A percentile compares a stretch with the other conserved stretches of the same genome.
These are phyloP conservation scores for Habropoda laboriosa DNA, from an alignment of 1,140 invertebrate genomes.

Conservation along the genomic window DNA sequence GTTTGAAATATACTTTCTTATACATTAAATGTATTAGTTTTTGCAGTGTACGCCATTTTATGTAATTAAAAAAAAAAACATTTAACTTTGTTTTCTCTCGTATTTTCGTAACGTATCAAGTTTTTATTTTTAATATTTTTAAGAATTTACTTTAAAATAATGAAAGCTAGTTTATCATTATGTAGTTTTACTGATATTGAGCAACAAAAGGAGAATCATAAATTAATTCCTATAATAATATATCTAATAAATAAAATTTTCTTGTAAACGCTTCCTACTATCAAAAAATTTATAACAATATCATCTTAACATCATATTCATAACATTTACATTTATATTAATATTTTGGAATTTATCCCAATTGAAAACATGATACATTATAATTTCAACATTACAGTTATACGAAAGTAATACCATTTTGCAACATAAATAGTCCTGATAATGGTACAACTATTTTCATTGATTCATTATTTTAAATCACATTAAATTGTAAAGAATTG, in stretches of 20 bases:
- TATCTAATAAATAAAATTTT: background rate
- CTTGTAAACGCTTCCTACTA: background rate
- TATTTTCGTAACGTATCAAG: slow-evolving; percentile 11
- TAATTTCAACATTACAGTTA: slow-evolving; percentile 3
- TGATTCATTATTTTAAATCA: slow-evolving; percentile 5
- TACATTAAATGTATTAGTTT: slow-evolving; percentile 58
- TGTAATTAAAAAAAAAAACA: background rate
- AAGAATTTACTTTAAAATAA: slow-evolving; percentile 12
- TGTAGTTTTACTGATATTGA: too few species aligned
- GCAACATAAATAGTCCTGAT: background rate
- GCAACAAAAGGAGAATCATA: too few species aligned
- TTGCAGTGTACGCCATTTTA: slow-evolving; percentile 34
- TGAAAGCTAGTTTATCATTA: background rate
- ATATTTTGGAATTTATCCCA: background rate
- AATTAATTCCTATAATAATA: slow-evolving; percentile 11
- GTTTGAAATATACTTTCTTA: slow-evolving; percentile 67
- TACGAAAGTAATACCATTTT: background rate
- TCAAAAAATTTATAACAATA: slow-evolving; percentile 8
- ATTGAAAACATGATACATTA: slow-evolving; percentile 14
- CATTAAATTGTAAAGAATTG: slow-evolving; percentile 16
- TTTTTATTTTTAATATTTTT: slow-evolving; percentile 15
- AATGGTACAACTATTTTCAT: background rate
- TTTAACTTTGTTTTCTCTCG: slow-evolving; percentile 14
- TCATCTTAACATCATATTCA: background rate
- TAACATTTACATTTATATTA: slow-evolving; percentile 5